Evolutionary conservation across 2,113 vertebrate species (phyloP).

Genomic region (Colistium nudipinnis): DNA sequence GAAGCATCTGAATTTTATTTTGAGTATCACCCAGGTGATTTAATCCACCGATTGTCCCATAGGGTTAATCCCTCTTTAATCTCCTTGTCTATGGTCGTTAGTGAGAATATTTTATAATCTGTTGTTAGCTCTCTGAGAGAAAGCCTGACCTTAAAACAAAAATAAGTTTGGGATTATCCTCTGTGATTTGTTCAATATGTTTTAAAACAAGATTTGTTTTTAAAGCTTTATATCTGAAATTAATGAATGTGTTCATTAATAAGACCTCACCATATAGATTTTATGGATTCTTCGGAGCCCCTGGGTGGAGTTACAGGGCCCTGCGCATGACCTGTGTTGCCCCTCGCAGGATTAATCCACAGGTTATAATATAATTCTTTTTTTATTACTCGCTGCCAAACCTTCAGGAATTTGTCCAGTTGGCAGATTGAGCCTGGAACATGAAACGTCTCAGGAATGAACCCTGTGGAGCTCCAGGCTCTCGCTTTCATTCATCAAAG

Average conservation of each 20-base stretch:
- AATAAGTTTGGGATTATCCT: constrained; percentile 38
- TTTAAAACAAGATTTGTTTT: constrained; percentile 18
- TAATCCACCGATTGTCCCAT: constrained; percentile 38
- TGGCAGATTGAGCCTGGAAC: constrained; percentile 33
- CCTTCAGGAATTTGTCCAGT: constrained; percentile 42
- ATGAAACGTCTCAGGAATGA: not conserved
- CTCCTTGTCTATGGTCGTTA: constrained; percentile 37
- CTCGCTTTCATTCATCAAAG: too few relatives aligned
- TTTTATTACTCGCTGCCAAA: constrained; percentile 49
- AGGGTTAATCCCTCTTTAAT: constrained; percentile 39
- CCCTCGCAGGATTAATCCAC: too few relatives aligned
- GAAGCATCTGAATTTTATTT: too few relatives aligned
- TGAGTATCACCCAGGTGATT: too few relatives aligned
- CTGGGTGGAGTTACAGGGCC: too few relatives aligned
- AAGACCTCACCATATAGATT: constrained; percentile 26
- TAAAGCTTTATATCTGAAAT: not conserved
- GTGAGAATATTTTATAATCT: constrained; percentile 33
- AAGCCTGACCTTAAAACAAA: constrained; percentile 26
- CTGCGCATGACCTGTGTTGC: too few relatives aligned
- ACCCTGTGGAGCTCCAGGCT: not conserved
- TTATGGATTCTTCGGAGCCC: constrained; percentile 25
- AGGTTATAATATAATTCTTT: constrained; percentile 48
- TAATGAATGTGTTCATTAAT: too few relatives aligned
- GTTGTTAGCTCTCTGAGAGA: constrained; percentile 39
- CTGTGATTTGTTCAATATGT: not conserved